phyloP scores from a whole-genome alignment of 2,797 vertebrate species.

The Bradypus variegatus region DNA sequence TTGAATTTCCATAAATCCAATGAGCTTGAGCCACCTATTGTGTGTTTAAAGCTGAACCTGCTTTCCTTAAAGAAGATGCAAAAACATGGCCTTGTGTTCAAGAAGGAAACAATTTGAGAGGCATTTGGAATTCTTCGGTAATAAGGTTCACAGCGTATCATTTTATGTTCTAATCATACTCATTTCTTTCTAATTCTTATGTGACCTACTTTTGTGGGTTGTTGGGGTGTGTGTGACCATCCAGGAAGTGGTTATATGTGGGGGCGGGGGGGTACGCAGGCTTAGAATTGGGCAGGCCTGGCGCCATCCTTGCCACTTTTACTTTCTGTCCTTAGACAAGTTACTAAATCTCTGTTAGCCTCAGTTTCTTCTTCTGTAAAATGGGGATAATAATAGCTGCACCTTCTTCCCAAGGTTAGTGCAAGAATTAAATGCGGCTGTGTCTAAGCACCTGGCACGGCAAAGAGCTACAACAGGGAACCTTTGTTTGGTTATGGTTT shows the following conservation, averaged over 20 bases:
- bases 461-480: neutral
- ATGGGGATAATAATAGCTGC: neutral
- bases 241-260: neutral
- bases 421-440: neutral
- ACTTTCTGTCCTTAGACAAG: neutral
- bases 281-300: neutral
- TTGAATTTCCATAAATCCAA: neutral
- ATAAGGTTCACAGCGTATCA: neutral
- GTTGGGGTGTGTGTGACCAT: neutral
- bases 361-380: conserved; percentile 1
- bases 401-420: neutral
- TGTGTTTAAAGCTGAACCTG: neutral
- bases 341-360: neutral
- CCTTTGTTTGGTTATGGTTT: too few species aligned
- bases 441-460: neutral
- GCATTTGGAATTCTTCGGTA: neutral
- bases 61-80: neutral
- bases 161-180: neutral
- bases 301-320: neutral
- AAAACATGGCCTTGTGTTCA: neutral
- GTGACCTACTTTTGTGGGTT: neutral
- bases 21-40: neutral
- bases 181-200: neutral
- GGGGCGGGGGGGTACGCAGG: neutral
- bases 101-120: neutral